Evolutionary conservation across 2,113 vertebrate genomes (phyloP).

Genomic region (Coracopsis vasa): DNA sequence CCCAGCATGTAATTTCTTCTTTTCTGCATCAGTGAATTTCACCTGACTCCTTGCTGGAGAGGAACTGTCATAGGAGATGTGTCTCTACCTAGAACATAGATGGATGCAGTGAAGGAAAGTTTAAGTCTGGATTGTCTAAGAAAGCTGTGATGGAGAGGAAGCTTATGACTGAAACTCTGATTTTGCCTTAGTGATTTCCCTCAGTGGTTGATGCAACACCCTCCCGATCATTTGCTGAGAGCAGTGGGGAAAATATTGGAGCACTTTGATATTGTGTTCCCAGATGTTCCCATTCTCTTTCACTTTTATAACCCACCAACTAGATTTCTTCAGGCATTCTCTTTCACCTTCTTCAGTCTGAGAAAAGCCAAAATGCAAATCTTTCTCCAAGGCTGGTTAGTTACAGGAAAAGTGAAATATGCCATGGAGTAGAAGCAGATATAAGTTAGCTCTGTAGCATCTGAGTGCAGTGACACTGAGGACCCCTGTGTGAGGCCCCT

Average conservation of each 20-base stretch:
- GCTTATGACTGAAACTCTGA: not conserved
- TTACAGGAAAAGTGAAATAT: not conserved
- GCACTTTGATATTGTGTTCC: not conserved
- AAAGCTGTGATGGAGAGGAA: not conserved
- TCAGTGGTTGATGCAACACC: not conserved
- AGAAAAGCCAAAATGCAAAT: not conserved
- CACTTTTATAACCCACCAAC: too few relatives aligned
- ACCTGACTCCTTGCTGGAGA: not conserved
- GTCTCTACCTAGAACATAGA: not conserved
- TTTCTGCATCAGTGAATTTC: not conserved
- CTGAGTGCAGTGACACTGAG: not conserved
- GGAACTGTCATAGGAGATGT: not conserved
- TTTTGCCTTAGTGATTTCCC: not conserved
- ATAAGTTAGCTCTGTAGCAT: not conserved
- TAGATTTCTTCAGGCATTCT: not conserved
- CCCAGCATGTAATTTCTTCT: not conserved
- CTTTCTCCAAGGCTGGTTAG: not conserved
- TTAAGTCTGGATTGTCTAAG: not conserved
- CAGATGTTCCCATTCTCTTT: not conserved
- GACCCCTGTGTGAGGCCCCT: rapidly evolving
- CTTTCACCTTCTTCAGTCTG: not conserved
- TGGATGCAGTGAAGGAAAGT: not conserved
- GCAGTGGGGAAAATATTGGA: not conserved
- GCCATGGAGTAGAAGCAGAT: not conserved
- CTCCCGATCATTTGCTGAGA: not conserved